Evolutionary conservation across 2,113 vertebrate genomes (phyloP), one percentile per base, ranked within the genome.

Genomic region (Balaenoptera acutorostrata): DNA sequence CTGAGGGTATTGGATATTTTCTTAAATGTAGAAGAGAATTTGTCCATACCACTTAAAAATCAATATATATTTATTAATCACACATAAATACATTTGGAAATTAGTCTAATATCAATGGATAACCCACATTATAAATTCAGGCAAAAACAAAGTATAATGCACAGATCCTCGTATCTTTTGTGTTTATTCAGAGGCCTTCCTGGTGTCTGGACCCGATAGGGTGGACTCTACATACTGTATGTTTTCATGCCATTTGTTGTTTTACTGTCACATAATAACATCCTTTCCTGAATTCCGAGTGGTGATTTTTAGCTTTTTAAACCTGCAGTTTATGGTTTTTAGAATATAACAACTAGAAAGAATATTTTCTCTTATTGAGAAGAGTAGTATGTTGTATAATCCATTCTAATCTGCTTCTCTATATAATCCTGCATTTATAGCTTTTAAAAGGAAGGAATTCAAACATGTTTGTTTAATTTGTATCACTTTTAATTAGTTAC

Each of bases 381-480:
- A 88, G 44, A 88, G 39, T 33, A 81, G 13, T 90, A 4, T 81
- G 20, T 83, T 29, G 8, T 71, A 59, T 69, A 80, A 59, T 64
- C 61, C 27, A 90, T 97, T 88, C 81, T 85, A 84, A 71, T 74
- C 44, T 83, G 63, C 71, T 90, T 93, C 72, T 64, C 39, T 97
- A 18, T 46, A 29, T 57, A 71, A 84, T 61, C 17, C 39, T 82
- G 5, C 36, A 93, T 71, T 82, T 82, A 29, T 59, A 88, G 31
- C 36, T 93, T 78, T 80, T 83, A 90, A 82, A 94, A 91, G 63
- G 69, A 93, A 81, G 44, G 88, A 83, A 96, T 88, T 80, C 75
- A 93, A 94, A 66, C 44, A 87, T 78, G 66, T 46, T 68, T 93
- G 21, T 80, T 90, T 88, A 61, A 83, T 91, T 52, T 81, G 21